Percentiles rank a stretch among this genome's conserved stretches.
These are phyloP conservation scores for Cordylochernes scorpioides DNA, from an alignment of 2,888 invertebrate genomes.

Conservation along the genomic window DNA sequence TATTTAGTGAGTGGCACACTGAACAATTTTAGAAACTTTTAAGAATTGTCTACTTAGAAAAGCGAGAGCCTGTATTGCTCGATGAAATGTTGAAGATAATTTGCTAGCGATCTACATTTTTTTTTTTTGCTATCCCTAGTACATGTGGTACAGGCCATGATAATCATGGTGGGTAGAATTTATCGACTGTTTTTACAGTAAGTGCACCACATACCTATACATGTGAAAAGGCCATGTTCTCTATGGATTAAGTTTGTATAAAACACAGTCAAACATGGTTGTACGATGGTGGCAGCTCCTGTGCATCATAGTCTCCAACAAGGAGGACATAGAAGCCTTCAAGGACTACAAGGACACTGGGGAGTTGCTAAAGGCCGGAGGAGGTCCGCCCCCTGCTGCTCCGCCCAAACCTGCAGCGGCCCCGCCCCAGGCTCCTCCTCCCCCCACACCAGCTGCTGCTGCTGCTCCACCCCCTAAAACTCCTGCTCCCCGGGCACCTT, in stretches of 20 bases:
- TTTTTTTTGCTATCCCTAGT: too few species aligned
- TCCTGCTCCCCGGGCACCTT: conserved; percentile 15
- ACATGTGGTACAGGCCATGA: too few species aligned
- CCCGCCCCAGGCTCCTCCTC: conserved; percentile 14
- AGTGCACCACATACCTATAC: too few species aligned
- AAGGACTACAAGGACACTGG: conserved; percentile 41
- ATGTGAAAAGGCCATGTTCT: too few species aligned
- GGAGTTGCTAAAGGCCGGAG: conserved; percentile 27
- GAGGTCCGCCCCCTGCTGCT: conserved; percentile 18
- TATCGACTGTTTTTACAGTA: too few species aligned
- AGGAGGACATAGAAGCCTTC: conserved; percentile 62
- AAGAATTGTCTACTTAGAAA: too few species aligned
- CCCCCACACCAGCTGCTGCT: conserved; percentile 16
- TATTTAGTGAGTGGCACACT: too few species aligned
- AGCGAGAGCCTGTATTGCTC: background rate
- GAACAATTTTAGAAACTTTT: too few species aligned
- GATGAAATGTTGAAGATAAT: background rate
- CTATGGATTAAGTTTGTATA: too few species aligned
- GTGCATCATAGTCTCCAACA: conserved; percentile 74
- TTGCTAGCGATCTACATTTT: background rate
- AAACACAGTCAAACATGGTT: too few species aligned
- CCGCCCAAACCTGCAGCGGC: conserved; percentile 19
- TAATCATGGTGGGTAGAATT: too few species aligned
- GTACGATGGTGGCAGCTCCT: too few species aligned
- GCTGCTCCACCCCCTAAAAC: conserved; percentile 14